Evolutionary conservation across 1,140 invertebrate species (phyloP).

Genomic region (Eulimnadia texana): DNA sequence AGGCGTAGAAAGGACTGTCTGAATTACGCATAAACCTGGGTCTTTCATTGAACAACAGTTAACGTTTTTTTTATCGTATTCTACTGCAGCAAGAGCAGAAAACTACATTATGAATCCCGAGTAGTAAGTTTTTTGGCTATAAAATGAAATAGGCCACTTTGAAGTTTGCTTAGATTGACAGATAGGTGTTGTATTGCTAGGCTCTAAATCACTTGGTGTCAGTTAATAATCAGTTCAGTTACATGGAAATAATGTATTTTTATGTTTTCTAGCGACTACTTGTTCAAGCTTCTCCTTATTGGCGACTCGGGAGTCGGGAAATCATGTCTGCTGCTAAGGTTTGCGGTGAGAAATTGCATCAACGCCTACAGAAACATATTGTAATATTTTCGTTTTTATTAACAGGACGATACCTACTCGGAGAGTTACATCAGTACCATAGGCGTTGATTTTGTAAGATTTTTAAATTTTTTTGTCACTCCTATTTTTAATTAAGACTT

Average conservation of each 20-base stretch:
- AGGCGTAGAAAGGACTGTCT: too few species aligned
- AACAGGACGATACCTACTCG: slow-evolving; percentile 96
- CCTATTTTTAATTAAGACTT: slow-evolving; percentile 22
- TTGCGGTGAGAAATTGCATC: slow-evolving; percentile 54
- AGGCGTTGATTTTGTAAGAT: slow-evolving; percentile 96
- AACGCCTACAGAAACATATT: too few species aligned
- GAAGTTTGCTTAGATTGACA: too few species aligned
- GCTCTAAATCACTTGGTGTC: too few species aligned
- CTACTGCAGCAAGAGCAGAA: too few species aligned
- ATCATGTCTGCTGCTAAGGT: slow-evolving; percentile 91
- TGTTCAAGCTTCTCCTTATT: slow-evolving; percentile 98
- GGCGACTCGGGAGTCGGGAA: slow-evolving; percentile 99
- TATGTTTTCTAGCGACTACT: slow-evolving; percentile 78
- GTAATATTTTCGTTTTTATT: slow-evolving; percentile 27
- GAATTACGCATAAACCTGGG: too few species aligned
- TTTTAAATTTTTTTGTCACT: slow-evolving; percentile 19
- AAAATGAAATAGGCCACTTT: background rate
- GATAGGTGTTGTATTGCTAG: too few species aligned
- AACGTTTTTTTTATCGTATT: too few species aligned
- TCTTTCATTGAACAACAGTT: too few species aligned
- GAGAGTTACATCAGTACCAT: slow-evolving; percentile 99
- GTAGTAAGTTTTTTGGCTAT: slow-evolving; percentile 46
- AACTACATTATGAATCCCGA: slow-evolving; percentile 64
- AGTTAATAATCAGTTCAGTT: too few species aligned
- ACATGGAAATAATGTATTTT: too few species aligned